phyloP scores from a whole-genome alignment of 2,797 vertebrate genomes.

The Tarsius wallacei region DNA sequence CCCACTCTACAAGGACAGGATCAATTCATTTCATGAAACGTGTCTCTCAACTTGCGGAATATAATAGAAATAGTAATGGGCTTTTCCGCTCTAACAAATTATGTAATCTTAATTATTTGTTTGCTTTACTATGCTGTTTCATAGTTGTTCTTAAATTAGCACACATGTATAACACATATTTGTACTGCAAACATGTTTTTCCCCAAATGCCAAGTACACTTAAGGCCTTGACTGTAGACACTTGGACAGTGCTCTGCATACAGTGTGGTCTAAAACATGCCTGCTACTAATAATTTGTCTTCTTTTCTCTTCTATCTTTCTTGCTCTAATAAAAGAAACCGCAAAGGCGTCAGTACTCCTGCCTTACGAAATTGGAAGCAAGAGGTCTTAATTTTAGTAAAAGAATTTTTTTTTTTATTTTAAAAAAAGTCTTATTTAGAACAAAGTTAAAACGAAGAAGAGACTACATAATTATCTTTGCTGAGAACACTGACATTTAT shows the following conservation, averaged over 20 bases:
- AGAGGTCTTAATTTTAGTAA: conserved; percentile 26
- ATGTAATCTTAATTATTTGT: conserved; percentile 16
- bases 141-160: neutral
- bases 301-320: neutral
- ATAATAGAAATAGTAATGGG: neutral
- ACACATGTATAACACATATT: neutral
- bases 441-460: conserved; percentile 59
- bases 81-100: neutral
- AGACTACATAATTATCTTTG: conserved; percentile 49
- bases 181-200: neutral
- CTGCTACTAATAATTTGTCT: neutral
- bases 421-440: conserved; percentile 28
- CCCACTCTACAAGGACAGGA: neutral
- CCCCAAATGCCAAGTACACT: neutral
- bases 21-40: neutral
- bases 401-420: neutral
- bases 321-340: conserved; percentile 50
- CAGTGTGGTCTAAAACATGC: neutral
- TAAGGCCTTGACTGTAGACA: neutral
- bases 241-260: neutral
- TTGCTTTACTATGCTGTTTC: neutral
- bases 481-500: conserved; percentile 63
- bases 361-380: conserved; percentile 52
- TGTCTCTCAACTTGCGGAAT: neutral
- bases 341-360: conserved; percentile 5